Evolutionary conservation across 2,797 vertebrate genomes (phyloP).

Genomic region (Zalophus californianus): DNA sequence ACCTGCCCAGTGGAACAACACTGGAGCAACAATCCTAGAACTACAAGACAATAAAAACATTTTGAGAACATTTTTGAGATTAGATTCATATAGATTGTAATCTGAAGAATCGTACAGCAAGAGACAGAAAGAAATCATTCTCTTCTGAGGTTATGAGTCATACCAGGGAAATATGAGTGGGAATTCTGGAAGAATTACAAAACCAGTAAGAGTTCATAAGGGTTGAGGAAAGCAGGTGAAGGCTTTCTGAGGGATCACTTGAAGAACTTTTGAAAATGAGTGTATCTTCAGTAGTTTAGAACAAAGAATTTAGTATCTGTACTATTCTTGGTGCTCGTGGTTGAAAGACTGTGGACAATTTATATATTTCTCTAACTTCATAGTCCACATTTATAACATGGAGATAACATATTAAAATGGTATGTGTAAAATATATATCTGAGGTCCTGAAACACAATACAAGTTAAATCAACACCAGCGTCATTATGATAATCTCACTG

Average conservation of each 20-base stretch:
- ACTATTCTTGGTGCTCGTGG: background rate
- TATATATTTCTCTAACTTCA: background rate
- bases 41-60: background rate
- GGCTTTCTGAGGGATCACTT: background rate
- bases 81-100: background rate
- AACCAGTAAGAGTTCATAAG: background rate
- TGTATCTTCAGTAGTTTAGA: background rate
- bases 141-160: background rate
- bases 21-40: background rate
- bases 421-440: background rate
- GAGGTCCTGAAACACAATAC: background rate
- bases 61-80: background rate
- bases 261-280: background rate
- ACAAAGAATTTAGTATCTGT: background rate
- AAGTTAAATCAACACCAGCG: background rate
- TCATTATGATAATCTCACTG: background rate
- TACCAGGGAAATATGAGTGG: background rate
- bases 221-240: background rate
- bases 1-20: background rate
- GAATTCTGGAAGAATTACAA: background rate
- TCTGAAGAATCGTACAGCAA: background rate
- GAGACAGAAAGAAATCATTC: background rate
- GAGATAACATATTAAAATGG: background rate
- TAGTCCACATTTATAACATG: background rate
- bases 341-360: background rate